A percentile compares a stretch with the other conserved stretches of the same genome.
Evolutionary conservation across 2,113 vertebrate species (phyloP).

Genomic region (Oreamnos americanus): DNA sequence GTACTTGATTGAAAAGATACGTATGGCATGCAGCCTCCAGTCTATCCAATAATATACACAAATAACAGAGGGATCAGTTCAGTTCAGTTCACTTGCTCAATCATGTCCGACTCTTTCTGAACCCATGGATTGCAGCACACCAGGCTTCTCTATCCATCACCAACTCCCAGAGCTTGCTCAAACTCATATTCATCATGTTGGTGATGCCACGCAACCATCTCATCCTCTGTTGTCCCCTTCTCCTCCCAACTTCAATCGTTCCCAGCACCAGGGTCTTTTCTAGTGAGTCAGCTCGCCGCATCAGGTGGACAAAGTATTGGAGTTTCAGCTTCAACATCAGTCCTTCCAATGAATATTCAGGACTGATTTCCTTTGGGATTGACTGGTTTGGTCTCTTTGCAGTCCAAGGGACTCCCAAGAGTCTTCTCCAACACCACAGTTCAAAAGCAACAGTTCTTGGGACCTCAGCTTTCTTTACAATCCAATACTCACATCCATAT

Average conservation of each 20-base stretch:
- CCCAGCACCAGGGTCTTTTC: neutral
- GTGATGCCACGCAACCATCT: neutral
- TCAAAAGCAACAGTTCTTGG: neutral
- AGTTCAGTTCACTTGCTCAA: neutral
- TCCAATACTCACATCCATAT: neutral
- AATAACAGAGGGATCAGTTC: neutral
- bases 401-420: neutral
- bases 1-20: neutral
- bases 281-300: neutral
- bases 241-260: neutral
- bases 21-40: neutral
- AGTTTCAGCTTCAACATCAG: neutral
- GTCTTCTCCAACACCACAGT: neutral
- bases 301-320: neutral
- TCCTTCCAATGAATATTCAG: neutral
- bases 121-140: neutral
- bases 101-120: neutral
- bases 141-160: neutral
- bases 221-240: neutral
- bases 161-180: neutral
- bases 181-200: rapidly evolving
- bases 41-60: neutral
- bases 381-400: neutral
- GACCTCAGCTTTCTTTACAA: neutral
- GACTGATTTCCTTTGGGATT: neutral